A percentile compares a stretch with the other conserved stretches of the same genome.
phyloP scores from a whole-genome alignment of 2,888 invertebrate species.

The Argyresthia albistria region DNA sequence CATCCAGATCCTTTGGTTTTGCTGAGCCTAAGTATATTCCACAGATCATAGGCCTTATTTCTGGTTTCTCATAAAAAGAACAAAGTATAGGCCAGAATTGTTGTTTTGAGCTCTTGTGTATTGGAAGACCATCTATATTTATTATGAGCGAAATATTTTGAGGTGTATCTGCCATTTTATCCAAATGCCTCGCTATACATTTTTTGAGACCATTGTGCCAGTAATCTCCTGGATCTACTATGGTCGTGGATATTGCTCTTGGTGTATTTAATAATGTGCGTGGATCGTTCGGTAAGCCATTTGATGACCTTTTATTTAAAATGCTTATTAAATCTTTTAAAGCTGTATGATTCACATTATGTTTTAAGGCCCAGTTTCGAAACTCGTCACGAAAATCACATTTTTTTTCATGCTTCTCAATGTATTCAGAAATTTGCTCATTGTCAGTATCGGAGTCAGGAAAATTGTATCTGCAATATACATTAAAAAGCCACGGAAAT shows the following conservation, averaged over 20 bases:
- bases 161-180: background rate
- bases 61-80: background rate
- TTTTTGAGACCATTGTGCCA: constrained; percentile 6
- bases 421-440: no score
- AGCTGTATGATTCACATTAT: background rate
- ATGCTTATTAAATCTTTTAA: background rate
- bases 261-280: constrained; percentile 2
- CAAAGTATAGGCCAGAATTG: constrained; percentile 1
- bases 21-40: background rate
- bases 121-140: background rate
- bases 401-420: no score
- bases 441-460: no score
- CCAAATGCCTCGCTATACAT: background rate
- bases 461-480: no score
- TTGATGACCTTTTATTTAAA: background rate
- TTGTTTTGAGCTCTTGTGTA: background rate
- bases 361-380: background rate
- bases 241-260: background rate
- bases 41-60: background rate
- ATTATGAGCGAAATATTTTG: background rate
- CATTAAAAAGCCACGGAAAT: no score
- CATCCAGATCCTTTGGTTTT: background rate
- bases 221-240: constrained; percentile 5
- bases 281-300: background rate
- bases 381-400: background rate